Evolutionary conservation across 2,113 vertebrate species (phyloP).

Genomic region (Miniopterus natalensis): DNA sequence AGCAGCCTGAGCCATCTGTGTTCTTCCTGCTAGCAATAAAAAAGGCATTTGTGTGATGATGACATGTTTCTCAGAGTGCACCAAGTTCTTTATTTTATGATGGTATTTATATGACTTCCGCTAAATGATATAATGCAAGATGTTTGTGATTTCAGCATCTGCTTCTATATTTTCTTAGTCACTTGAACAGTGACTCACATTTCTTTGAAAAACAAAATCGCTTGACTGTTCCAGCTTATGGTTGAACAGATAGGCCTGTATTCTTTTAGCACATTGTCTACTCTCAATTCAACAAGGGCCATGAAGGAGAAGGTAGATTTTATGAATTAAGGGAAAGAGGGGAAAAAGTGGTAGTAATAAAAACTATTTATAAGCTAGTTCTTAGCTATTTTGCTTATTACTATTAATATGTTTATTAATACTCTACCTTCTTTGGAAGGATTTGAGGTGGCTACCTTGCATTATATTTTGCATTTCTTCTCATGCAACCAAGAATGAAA

Average conservation of each 20-base stretch:
- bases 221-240: conserved; percentile 36
- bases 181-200: conserved; percentile 68
- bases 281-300: conserved; percentile 9
- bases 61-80: conserved; percentile 67
- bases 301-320: neutral
- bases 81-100: conserved; percentile 80
- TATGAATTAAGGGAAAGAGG: neutral
- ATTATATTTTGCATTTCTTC: neutral
- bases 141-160: conserved; percentile 78
- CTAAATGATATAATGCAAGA: conserved; percentile 76
- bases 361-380: neutral
- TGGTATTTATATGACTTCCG: conserved; percentile 57
- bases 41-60: conserved; percentile 66
- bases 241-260: neutral
- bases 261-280: conserved; percentile 41
- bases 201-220: conserved; percentile 24
- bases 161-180: conserved; percentile 55
- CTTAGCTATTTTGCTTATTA: neutral
- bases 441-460: neutral
- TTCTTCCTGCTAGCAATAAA: conserved; percentile 76
- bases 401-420: neutral
- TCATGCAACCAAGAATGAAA: neutral
- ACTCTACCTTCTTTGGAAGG: neutral
- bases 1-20: conserved; percentile 77
- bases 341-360: neutral